Conservation (phyloP, 2,888 invertebrate genomes). For the Melangyna quadrimaculata region DNA sequence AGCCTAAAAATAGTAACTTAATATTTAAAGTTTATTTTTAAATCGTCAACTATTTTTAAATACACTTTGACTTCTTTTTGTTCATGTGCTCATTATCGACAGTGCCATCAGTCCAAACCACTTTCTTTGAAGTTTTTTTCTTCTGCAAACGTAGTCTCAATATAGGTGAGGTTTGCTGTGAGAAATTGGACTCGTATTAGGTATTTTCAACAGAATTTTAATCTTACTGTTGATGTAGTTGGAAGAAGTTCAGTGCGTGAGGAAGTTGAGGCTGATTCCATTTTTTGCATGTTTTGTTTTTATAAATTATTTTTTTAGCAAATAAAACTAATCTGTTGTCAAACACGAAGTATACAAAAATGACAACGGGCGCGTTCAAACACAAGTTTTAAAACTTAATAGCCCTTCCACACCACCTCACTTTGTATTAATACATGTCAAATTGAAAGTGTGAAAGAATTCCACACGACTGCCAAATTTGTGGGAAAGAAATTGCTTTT, state of each 20-base stretch:
- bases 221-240: conserved; percentile 5
- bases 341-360: background rate
- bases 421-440: too few species aligned
- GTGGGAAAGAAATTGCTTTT: too few species aligned
- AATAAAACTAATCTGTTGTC: background rate
- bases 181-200: background rate
- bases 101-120: conserved; percentile 94
- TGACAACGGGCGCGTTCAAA: too few species aligned
- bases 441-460: too few species aligned
- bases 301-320: background rate
- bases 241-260: conserved; percentile 1
- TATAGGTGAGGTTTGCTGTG: conserved; percentile 79
- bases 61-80: conserved; percentile 98
- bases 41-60: background rate
- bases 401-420: too few species aligned
- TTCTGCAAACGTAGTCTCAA: conserved; percentile 86
- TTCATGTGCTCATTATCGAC: conserved; percentile 97
- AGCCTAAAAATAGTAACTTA: conserved; percentile 83
- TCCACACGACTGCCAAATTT: too few species aligned
- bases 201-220: background rate
- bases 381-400: too few species aligned
- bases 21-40: background rate
- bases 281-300: background rate
- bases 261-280: conserved; percentile 7
- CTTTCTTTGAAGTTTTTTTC: conserved; percentile 88